Evolutionary conservation across 2,113 vertebrate species (phyloP), one percentile per base, ranked within the genome.

Genomic region (Osmerus eperlanus): DNA sequence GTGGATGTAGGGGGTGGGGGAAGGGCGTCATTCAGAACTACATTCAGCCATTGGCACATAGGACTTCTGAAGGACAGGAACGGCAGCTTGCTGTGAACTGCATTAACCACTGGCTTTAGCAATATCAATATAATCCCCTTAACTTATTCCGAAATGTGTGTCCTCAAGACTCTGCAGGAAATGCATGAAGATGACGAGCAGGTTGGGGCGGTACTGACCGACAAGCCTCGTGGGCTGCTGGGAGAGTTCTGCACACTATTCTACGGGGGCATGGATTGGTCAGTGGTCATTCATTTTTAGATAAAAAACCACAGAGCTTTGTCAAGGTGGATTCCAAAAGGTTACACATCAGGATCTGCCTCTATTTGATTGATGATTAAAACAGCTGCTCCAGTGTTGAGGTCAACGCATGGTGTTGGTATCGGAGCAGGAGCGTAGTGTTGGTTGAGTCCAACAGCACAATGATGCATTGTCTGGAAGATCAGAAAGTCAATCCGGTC

Each of bases 11-110:
- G 1, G 41, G 9, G 9, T 12, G 41, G 41, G 41, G 41, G 9
- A 7, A 11, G 41, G 9, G 41, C 0, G 41, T 47, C 41, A 47
- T 11, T 47, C 41, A 47, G 41, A 47, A 51, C 19, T 21, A 78
- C 78, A 80, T 80, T 83, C 81, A 80, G 70, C 67, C 72, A 80
- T 73, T 83, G 72, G 78, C 78, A 78, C 78, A 61, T 47, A 65
- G 47, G 62, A 29, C 63, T 80, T 73, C 54, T 51, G 7, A 74
- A 29, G 52, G 71, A 32, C 15, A 58, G 69, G 53, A 61, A 62
- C 61, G 51, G 60, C 59, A 53, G 18, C 19, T 60, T 65, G 68
- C 55, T 65, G 32, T 16, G 41, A 64, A 4, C 29, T 41, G 28
- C 28, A 32, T 64, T 64, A 64, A 29, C 29, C 29, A 16, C 23